phyloP scores from a whole-genome alignment of 2,797 vertebrate species.

The Gallinago stenura region DNA sequence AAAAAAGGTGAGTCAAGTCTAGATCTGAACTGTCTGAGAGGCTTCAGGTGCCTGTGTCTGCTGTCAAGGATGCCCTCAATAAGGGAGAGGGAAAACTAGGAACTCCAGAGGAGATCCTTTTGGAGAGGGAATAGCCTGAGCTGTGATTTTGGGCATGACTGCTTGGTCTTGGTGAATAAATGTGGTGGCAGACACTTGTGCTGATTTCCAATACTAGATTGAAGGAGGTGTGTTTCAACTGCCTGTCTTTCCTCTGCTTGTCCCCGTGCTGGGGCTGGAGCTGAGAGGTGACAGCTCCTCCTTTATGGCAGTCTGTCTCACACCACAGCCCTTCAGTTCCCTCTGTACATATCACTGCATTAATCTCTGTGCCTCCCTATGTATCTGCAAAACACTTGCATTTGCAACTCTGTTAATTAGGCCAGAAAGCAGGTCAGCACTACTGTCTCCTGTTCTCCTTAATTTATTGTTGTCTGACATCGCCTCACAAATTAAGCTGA shows the following conservation, averaged over 20 bases:
- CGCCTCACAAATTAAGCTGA: conserved; percentile 26
- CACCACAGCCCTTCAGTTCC: not conserved
- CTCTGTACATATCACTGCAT: not conserved
- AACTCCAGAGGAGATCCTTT: not conserved
- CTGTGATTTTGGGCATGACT: not conserved
- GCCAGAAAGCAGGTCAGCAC: conserved; percentile 33
- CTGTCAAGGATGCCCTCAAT: not conserved
- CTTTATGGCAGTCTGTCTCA: not conserved
- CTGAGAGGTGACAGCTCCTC: not conserved
- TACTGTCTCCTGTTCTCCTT: not conserved
- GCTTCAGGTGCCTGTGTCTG: not conserved
- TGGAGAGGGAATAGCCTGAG: not conserved
- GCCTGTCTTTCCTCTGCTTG: not conserved
- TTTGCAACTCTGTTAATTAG: conserved; percentile 37
- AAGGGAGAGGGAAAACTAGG: not conserved
- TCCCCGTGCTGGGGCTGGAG: not conserved
- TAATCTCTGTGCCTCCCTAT: not conserved
- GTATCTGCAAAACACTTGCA: conserved; percentile 9
- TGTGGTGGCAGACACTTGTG: not conserved
- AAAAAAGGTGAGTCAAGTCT: not conserved
- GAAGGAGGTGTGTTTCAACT: not conserved
- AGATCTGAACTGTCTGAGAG: not conserved
- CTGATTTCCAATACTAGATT: not conserved
- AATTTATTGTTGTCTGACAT: conserved; percentile 49
- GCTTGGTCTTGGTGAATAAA: not conserved